Evolutionary conservation across 37 sponge, comb jelly and placozoan genomes (phyloP), one percentile per base, ranked within the genome.

Genomic region (Agelas oroides): DNA sequence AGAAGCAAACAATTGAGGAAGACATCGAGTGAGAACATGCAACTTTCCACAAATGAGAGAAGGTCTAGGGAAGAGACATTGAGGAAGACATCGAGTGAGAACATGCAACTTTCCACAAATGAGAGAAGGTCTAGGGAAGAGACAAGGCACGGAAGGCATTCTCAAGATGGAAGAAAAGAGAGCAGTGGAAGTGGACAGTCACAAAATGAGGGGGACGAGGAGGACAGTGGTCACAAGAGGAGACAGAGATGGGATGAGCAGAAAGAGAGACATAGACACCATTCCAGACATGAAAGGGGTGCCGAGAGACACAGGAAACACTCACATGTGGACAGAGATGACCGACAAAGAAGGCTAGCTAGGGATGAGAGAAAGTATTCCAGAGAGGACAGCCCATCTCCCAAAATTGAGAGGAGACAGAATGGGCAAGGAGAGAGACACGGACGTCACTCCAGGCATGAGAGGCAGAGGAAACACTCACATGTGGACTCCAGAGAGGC

Each of bases 181-280:
- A 68, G 69, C 5, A 2, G 18, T 31, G 3, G 18, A 19, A 12
- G 62, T 2, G 11, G 25, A 14, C 62, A 61, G 3, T 61, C 62
- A 27, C 2, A 12, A 23, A 25, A 61, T 46, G 46, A 46, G 46
- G 8, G 46, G 46, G 46, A 46, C 3, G 46, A 74, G n/a, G 28
- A 18, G 24, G 46, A 8, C 46, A 46, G 46, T 12, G 46, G 46
- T 3, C 24, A 14, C 17, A 14, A 0, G 1, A 0, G 13, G 46
- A 77, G 39, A 1, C 32, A 23, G 5, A 60, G 1, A 5, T 0
- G 69, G 3, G 79, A 70, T 71, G 72, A 86, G n/a, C 57, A 70
- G n/a, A 79, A 46, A 38, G 54, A 79, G 31, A 75, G 75, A 24
- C 30, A 13, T 31, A 35, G 24, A 55, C 25, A 20, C 37, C 19